Evolutionary conservation across 2,113 vertebrate species (phyloP).

Genomic region (Gopherus evgoodei): DNA sequence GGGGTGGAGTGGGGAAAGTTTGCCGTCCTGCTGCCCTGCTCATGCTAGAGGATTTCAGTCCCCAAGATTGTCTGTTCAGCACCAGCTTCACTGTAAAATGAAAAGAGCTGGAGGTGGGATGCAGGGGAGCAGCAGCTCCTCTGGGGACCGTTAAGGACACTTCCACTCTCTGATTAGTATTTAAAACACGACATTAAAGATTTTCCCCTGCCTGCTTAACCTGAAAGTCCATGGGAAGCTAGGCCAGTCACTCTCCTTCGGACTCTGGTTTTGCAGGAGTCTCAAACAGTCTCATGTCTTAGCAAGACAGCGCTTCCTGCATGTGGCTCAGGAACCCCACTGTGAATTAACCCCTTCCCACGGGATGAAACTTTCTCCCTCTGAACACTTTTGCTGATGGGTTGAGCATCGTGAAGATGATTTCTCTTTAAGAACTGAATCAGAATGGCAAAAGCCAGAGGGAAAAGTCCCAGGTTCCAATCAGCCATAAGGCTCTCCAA

Average conservation of each 20-base stretch:
- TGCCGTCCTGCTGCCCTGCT: background rate
- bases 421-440: background rate
- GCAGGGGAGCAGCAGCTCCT: background rate
- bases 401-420: background rate
- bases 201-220: background rate
- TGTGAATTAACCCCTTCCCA: background rate
- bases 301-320: background rate
- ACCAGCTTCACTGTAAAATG: background rate
- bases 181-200: accelerated
- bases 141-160: background rate
- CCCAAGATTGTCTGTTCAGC: background rate
- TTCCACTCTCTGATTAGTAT: background rate
- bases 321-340: background rate
- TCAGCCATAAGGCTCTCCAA: background rate
- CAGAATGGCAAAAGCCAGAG: background rate
- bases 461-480: background rate
- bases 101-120: background rate
- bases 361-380: background rate
- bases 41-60: background rate
- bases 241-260: background rate
- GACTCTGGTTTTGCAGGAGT: background rate
- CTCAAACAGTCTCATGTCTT: background rate
- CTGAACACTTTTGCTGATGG: background rate
- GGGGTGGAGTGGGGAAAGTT: background rate
- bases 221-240: background rate